Base-by-base conservation (phyloP, 92 coral and sea anemone genomes). In the Siderastrea siderea region DNA sequence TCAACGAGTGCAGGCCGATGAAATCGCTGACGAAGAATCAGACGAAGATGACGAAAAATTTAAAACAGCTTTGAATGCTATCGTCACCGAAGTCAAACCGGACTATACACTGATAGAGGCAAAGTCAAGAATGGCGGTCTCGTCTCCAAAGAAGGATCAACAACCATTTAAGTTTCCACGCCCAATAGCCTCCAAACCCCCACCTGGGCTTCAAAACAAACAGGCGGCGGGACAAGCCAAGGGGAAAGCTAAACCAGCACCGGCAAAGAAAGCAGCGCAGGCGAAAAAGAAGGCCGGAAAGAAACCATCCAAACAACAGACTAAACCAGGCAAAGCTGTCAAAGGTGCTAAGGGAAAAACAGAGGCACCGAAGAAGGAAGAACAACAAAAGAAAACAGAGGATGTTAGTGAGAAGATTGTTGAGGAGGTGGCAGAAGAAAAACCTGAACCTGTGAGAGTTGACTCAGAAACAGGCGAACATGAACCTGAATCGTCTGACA, bases 391-490 rank as follows among this genome's bases (percentile, higher is more conserved):
- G 49, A 77, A 75, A 69, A 14, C 84, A n/a, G 78, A 73, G 54
- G 88, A 61, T 12, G 89, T 77, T 15, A 47, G 63, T 16, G 84
- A 79, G 61, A 55, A 72, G n/a, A 73, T 47, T 43, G 79, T 47
- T 13, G 79, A 54, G 60, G 48, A 93, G 78, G 78, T 80, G 81
- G 70, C 44, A 43, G 92, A 75, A 55, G 71, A 50, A 13, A 86
- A 86, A 47, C 79, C 94, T 51, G 91, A 80, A 6, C 70, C 91
- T 16, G 72, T 84, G 12, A 83, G 99, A 64, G 98, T 94, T 6
- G 95, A 96, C 80, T 96, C 99, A 1, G 99, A 98, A 89, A 92
- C 98, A 55, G 98, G 99, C 65, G 98, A 98, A 87, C 87, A 80
- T 3, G 88, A 92, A 70, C 81, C 80, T 6, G 93, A 89, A 52